phyloP scores from a whole-genome alignment of 2,113 vertebrate species.

The Varanus salvator region DNA sequence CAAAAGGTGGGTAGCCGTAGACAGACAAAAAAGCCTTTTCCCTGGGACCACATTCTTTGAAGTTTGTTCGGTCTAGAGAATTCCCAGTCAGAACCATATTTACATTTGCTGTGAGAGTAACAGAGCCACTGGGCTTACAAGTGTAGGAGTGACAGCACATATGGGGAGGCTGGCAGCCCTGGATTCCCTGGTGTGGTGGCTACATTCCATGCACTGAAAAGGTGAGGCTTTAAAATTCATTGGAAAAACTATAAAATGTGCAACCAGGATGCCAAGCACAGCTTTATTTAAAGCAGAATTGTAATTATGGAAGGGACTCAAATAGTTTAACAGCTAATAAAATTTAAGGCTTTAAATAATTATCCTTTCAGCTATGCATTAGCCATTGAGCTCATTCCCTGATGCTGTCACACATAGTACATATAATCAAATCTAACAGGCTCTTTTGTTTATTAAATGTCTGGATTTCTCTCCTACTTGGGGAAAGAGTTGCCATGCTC shows the following conservation, averaged over 20 bases:
- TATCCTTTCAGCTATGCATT: slow-evolving; percentile 25
- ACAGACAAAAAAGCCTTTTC: slow-evolving; percentile 68
- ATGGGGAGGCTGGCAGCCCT: slow-evolving; percentile 73
- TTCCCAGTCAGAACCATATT: slow-evolving; percentile 72
- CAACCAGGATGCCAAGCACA: slow-evolving; percentile 54
- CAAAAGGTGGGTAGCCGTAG: slow-evolving; percentile 59
- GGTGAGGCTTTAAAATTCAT: slow-evolving; percentile 74
- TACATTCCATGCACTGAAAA: slow-evolving; percentile 67
- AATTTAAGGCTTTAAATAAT: slow-evolving; percentile 39
- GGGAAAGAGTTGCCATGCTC: not conserved
- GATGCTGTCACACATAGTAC: slow-evolving; percentile 11
- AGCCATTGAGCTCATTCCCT: slow-evolving; percentile 32
- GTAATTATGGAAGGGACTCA: slow-evolving; percentile 39
- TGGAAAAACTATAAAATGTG: slow-evolving; percentile 67
- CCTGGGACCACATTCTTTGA: slow-evolving; percentile 69
- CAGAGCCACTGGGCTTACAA: slow-evolving; percentile 65
- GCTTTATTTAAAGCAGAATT: slow-evolving; percentile 68
- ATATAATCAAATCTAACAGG: slow-evolving; percentile 4
- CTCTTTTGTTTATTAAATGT: slow-evolving; percentile 32
- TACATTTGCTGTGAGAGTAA: slow-evolving; percentile 76
- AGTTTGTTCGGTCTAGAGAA: slow-evolving; percentile 76
- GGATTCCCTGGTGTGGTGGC: slow-evolving; percentile 71
- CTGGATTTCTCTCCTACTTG: not conserved
- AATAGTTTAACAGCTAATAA: slow-evolving; percentile 46
- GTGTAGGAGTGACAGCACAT: slow-evolving; percentile 63